These are phyloP conservation scores for Anguilla japonica DNA, from an alignment of 2,113 vertebrate species.

Conservation along the genomic window DNA sequence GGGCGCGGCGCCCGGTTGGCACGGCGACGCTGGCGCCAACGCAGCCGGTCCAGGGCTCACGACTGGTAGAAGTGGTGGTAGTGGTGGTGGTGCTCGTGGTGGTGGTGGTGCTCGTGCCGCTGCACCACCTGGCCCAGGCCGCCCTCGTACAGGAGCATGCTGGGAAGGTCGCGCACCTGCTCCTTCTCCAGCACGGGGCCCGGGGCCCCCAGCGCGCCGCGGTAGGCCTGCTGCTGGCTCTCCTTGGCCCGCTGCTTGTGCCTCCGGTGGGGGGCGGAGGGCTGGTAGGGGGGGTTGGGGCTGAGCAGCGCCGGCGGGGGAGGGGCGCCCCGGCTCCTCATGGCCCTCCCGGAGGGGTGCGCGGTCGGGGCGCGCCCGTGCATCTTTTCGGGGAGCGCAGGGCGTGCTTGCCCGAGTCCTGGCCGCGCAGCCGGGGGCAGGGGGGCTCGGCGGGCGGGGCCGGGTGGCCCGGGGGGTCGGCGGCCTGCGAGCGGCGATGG, in stretches of 20 bases:
- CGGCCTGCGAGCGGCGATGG: slow-evolving; percentile 80
- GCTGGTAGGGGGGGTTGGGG: slow-evolving; percentile 77
- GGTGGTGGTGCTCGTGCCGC: slow-evolving; percentile 96
- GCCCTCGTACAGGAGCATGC: slow-evolving; percentile 82
- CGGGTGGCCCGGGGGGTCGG: slow-evolving; percentile 60
- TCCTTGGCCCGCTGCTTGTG: slow-evolving; percentile 92
- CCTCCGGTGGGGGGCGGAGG: slow-evolving; percentile 82
- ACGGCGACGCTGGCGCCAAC: slow-evolving; percentile 71
- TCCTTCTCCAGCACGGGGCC: slow-evolving; percentile 83
- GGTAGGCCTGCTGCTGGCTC: slow-evolving; percentile 73
- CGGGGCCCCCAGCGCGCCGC: slow-evolving; percentile 69
- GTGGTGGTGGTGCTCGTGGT: slow-evolving; percentile 98
- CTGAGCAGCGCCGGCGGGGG: slow-evolving; percentile 70
- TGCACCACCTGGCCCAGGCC: slow-evolving; percentile 89
- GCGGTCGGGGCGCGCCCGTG: slow-evolving; percentile 72
- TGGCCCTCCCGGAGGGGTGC: slow-evolving; percentile 73
- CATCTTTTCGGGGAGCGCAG: slow-evolving; percentile 86
- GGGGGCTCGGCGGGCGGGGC: slow-evolving; percentile 48
- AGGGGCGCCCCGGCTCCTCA: slow-evolving; percentile 75
- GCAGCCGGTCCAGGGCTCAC: slow-evolving; percentile 75
- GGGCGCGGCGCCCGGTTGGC: not conserved
- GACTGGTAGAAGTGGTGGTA: slow-evolving; percentile 99
- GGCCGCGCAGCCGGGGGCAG: slow-evolving; percentile 68
- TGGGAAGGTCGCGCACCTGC: slow-evolving; percentile 83
- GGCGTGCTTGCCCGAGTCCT: slow-evolving; percentile 83